Conservation (phyloP, 1,140 invertebrate species). For the Dreissena polymorpha region DNA sequence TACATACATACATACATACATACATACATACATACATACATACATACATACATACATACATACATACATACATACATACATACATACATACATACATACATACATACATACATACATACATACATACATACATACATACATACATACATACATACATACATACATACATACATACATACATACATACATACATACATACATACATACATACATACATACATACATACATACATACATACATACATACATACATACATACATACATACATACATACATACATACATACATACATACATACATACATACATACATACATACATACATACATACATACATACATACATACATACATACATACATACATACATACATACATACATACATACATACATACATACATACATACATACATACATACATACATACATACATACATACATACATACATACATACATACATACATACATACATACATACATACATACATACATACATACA, state of each 20-base stretch:
- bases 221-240: conserved; percentile 3
- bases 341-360: conserved; percentile 3
- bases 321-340: conserved; percentile 3
- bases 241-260: conserved; percentile 3
- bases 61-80: conserved; percentile 3
- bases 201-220: conserved; percentile 3
- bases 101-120: conserved; percentile 3
- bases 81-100: conserved; percentile 3
- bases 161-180: conserved; percentile 3
- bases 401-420: too few species aligned
- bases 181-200: conserved; percentile 3
- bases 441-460: too few species aligned
- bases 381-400: too few species aligned
- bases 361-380: too few species aligned
- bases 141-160: conserved; percentile 3
- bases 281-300: conserved; percentile 3
- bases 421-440: too few species aligned
- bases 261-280: conserved; percentile 3
- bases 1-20: conserved; percentile 3
- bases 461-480: too few species aligned
- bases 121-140: conserved; percentile 3
- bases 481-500: too few species aligned
- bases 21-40: conserved; percentile 3
- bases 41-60: conserved; percentile 3
- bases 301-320: conserved; percentile 3